Evolutionary conservation across 2,113 vertebrate species (phyloP).

Genomic region (Leucopsar rothschildi): DNA sequence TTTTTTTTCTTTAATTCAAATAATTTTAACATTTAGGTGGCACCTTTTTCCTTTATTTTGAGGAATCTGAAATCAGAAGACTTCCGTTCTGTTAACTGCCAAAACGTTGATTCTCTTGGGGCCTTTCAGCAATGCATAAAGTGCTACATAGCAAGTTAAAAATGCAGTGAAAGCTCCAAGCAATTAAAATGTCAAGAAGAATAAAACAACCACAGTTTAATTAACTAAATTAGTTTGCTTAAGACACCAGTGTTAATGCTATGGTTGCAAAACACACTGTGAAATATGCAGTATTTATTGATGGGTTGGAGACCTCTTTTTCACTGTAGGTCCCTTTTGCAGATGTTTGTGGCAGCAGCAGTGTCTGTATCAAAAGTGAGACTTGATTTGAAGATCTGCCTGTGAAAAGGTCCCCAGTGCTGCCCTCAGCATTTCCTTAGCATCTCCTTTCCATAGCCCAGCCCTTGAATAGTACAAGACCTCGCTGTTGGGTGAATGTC

Average conservation of each 20-base stretch:
- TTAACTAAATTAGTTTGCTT: neutral
- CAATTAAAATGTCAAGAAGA: conserved; percentile 10
- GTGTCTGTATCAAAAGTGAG: fast-evolving
- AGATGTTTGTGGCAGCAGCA: neutral
- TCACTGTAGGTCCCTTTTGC: neutral
- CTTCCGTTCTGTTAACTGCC: neutral
- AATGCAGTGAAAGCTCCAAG: neutral
- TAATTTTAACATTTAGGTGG: neutral
- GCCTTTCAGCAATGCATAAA: neutral
- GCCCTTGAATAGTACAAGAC: neutral
- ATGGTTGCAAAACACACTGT: neutral
- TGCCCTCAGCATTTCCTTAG: neutral
- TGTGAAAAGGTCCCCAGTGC: neutral
- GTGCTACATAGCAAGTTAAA: neutral
- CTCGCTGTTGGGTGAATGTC: neutral
- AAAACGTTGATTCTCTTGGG: neutral
- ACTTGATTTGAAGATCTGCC: neutral
- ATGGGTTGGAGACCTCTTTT: neutral
- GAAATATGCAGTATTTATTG: neutral
- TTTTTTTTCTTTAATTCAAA: neutral
- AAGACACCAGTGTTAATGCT: neutral
- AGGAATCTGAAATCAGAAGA: neutral
- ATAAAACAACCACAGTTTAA: neutral
- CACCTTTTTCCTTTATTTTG: neutral
- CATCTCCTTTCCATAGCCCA: neutral